Conservation (phyloP, 2,888 invertebrate species). For the Apoderus coryli region DNA sequence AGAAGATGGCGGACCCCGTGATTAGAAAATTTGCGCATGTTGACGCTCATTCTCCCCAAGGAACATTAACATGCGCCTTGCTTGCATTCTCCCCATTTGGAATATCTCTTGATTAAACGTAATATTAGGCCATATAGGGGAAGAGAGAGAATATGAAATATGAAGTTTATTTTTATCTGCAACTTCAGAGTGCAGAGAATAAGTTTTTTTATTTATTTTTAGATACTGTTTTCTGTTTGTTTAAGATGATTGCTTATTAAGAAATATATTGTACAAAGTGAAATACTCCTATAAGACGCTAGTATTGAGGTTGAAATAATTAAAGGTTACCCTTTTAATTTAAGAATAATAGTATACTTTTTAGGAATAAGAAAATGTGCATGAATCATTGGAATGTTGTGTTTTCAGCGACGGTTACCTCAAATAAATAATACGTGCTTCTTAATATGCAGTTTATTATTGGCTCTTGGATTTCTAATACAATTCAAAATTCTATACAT, state of each 20-base stretch:
- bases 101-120: too few relatives aligned
- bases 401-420: conserved; percentile 19
- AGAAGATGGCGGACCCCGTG: too few relatives aligned
- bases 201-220: too few relatives aligned
- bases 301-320: background rate
- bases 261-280: too few relatives aligned
- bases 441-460: conserved; percentile 20
- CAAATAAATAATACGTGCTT: conserved; percentile 23
- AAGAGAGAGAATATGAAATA: background rate
- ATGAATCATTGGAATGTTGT: conserved; percentile 17
- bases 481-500: conserved; percentile 22
- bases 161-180: conserved; percentile 1
- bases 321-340: background rate
- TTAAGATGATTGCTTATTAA: too few relatives aligned
- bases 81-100: too few relatives aligned
- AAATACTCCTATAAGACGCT: background rate
- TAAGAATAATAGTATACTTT: background rate
- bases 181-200: too few relatives aligned
- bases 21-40: too few relatives aligned
- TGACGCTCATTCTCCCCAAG: too few relatives aligned
- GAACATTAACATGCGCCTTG: too few relatives aligned
- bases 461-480: conserved; percentile 21
- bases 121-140: too few relatives aligned
- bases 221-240: too few relatives aligned
- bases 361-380: conserved; percentile 15